Evolutionary conservation across 2,888 invertebrate genomes (phyloP).

Genomic region (Drosophila stalkeri): DNA sequence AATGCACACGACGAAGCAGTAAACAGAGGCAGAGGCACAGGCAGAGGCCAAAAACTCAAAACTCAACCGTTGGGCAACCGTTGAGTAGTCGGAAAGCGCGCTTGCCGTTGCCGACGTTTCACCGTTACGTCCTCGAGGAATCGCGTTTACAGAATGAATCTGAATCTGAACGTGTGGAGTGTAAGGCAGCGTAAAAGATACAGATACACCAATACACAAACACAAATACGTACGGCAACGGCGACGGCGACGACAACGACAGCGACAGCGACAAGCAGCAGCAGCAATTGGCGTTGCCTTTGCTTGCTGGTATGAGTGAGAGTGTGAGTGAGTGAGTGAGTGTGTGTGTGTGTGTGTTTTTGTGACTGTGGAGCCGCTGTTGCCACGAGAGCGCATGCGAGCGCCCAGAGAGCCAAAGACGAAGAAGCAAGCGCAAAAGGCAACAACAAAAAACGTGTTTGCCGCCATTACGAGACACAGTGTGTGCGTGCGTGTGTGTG

Average conservation of each 20-base stretch:
- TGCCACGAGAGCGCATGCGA: conserved; percentile 72
- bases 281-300: conserved; percentile 67
- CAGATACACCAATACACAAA: conserved; percentile 70
- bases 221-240: conserved; percentile 34
- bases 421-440: conserved; percentile 71
- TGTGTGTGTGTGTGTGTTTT: conserved; percentile 25
- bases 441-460: conserved; percentile 78
- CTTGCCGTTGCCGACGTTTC: conserved; percentile 82
- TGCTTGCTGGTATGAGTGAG: conserved; percentile 36
- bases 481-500: conserved; percentile 7
- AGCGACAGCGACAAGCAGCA: conserved; percentile 66
- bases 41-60: conserved; percentile 48
- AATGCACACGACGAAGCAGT: conserved; percentile 31
- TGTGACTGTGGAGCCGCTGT: conserved; percentile 55
- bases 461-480: conserved; percentile 68
- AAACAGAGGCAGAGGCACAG: conserved; percentile 29
- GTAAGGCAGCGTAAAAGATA: conserved; percentile 85
- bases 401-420: conserved; percentile 70
- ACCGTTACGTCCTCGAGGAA: conserved; percentile 85
- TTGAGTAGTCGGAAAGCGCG: conserved; percentile 77
- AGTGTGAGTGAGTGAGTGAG: conserved; percentile 42
- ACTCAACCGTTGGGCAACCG: conserved; percentile 66
- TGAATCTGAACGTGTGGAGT: conserved; percentile 85
- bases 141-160: conserved; percentile 86
- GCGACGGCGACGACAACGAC: conserved; percentile 49